Base-by-base conservation (phyloP, 37 sponge, comb jelly and placozoan species). In the Geodia barretti region DNA sequence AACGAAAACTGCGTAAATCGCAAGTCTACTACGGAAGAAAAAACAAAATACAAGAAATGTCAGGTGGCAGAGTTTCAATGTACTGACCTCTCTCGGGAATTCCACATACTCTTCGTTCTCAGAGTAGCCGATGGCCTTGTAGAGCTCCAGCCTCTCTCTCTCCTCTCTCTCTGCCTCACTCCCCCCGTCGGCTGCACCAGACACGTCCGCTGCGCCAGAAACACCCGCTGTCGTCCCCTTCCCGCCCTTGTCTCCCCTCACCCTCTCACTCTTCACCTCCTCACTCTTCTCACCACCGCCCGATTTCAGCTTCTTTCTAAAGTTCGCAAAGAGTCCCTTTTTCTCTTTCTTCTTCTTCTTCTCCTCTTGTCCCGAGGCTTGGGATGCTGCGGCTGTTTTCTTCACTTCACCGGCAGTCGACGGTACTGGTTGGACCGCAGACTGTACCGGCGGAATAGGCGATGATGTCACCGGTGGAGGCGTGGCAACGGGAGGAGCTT, bases 121-220 rank as follows among this genome's bases (percentile, higher is more conserved):
- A 61, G 74, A 65, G 41, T 92, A 92, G 31, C 92, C 92, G 25
- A 92, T 92, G 28, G 72, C 84, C 68, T 84, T 29, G 62, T 78
- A 75, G 68, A 92, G 76, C 60, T 79, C 67, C 32, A 54, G 30
- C 32, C 84, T 54, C 39, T 77, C 92, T 37, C 73, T 70, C 28
- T 75, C 90, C 3, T 75, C 78, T 32, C 74, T 54, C 38, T 76
- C 72, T 39, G 59, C 73, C 62, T 81, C 73, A 4, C 20, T 26
- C 2, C 26, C 43, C n/a, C 14, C 80, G 38, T 42, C 80, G 3
- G 21, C 30, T 33, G 2, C 76, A 67, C 2, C 65, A 39, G 33
- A 36, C 9, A 19, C 81, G 29, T 0, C 34, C 26, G 40, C 14
- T 38, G 34, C 74, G 39, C 83, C 83, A 62, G 9, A 3, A 19